A percentile compares a stretch with the other conserved stretches of the same genome.
Evolutionary conservation across 2,888 invertebrate species (phyloP).

Genomic region (Phalangium opilio): DNA sequence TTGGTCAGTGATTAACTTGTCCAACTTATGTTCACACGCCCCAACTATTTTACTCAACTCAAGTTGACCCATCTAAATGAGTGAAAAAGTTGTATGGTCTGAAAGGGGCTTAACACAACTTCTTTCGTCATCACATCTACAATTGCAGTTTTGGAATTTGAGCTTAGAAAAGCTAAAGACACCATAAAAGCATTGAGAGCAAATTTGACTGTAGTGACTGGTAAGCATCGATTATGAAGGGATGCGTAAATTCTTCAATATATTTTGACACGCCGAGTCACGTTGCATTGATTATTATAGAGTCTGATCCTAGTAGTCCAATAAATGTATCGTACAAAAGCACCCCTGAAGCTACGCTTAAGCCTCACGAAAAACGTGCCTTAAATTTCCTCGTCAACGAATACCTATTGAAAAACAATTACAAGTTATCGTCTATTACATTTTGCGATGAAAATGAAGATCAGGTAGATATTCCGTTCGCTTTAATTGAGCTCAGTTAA

Average conservation of each 20-base stretch:
- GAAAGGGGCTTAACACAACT: no score
- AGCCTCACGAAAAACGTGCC: slow-evolving; percentile 62
- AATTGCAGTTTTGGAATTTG: slow-evolving; percentile 58
- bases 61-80: no score
- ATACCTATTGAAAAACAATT: slow-evolving; percentile 58
- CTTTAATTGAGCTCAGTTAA: no score
- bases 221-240: slow-evolving; percentile 3
- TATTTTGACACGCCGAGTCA: not conserved
- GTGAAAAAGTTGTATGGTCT: no score
- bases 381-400: slow-evolving; percentile 76
- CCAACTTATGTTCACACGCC: no score
- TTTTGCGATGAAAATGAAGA: slow-evolving; percentile 81
- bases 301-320: slow-evolving; percentile 19
- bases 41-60: no score
- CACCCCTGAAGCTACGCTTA: slow-evolving; percentile 1
- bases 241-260: not conserved
- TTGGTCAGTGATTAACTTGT: no score
- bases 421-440: slow-evolving; percentile 73
- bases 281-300: slow-evolving; percentile 7
- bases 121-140: no score
- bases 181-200: slow-evolving; percentile 64
- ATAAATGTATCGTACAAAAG: slow-evolving; percentile 5
- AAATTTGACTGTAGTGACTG: slow-evolving; percentile 47
- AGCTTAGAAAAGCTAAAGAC: slow-evolving; percentile 68
- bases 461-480: slow-evolving; percentile 46